Percentiles rank a stretch among this genome's conserved stretches.
phyloP scores from a whole-genome alignment of 2,888 invertebrate genomes.

The Myopa tessellatipennis region DNA sequence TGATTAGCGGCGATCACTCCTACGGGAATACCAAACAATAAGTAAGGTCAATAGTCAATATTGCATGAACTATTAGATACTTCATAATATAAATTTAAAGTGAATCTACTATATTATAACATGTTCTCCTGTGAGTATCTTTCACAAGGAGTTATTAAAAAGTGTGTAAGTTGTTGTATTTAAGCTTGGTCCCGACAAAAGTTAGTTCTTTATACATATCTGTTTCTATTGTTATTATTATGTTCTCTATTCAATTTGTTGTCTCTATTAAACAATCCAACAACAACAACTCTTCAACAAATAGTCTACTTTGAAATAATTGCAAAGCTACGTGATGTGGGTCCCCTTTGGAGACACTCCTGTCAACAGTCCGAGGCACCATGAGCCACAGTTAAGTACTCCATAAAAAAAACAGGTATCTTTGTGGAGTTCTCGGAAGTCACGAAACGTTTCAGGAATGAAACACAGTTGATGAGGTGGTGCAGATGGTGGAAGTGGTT shows the following conservation, averaged over 20 bases:
- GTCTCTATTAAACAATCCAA: background rate
- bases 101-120: background rate
- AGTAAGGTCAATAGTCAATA: background rate
- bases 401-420: too few species aligned
- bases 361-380: too few species aligned
- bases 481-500: too few species aligned
- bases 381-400: too few species aligned
- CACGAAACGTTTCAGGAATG: too few species aligned
- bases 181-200: background rate
- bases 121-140: background rate
- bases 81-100: background rate
- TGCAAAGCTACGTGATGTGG: too few species aligned
- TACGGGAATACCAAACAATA: background rate
- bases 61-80: background rate
- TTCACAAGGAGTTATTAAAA: background rate
- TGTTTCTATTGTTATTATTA: background rate
- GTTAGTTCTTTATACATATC: background rate
- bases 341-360: too few species aligned
- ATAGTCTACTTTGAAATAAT: too few species aligned
- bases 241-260: background rate
- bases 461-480: too few species aligned
- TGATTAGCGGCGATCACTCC: background rate
- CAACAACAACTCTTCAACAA: too few species aligned
- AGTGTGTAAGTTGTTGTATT: background rate
- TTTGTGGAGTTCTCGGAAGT: too few species aligned